These are phyloP conservation scores for Butastur rufipennis DNA, from an alignment of 2,113 vertebrate species.

Conservation along the genomic window DNA sequence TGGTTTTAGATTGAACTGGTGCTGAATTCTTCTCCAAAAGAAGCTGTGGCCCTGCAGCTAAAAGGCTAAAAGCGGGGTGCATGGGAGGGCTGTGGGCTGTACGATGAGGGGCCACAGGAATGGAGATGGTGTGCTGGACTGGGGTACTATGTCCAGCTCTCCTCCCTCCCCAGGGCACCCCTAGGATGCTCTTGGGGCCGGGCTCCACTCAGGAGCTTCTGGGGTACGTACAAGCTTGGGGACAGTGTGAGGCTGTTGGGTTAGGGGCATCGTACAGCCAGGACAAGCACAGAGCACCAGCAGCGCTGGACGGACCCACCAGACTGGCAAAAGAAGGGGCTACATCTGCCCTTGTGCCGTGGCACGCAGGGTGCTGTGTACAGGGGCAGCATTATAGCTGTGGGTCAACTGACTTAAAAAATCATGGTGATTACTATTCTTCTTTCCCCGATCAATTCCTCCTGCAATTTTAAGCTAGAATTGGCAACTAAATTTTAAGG, in stretches of 20 bases:
- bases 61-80: background rate
- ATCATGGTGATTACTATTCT: background rate
- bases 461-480: background rate
- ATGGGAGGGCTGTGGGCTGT: background rate
- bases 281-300: background rate
- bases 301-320: background rate
- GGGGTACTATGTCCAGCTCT: background rate
- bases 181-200: background rate
- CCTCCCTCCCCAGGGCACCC: background rate
- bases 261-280: background rate
- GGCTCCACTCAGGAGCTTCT: background rate
- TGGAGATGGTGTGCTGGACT: background rate
- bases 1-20: background rate
- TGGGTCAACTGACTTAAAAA: background rate
- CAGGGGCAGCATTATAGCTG: background rate
- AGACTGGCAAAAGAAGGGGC: background rate
- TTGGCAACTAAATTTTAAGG: background rate
- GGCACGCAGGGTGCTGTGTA: background rate
- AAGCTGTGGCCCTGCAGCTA: background rate
- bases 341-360: background rate
- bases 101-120: accelerated
- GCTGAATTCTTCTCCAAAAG: background rate
- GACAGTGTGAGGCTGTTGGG: background rate
- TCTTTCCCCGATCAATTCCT: background rate
- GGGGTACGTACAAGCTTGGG: background rate